Evolutionary conservation across 1,140 invertebrate species (phyloP), one percentile per base, ranked within the genome.

Genomic region (Rhagoletis pomonella): DNA sequence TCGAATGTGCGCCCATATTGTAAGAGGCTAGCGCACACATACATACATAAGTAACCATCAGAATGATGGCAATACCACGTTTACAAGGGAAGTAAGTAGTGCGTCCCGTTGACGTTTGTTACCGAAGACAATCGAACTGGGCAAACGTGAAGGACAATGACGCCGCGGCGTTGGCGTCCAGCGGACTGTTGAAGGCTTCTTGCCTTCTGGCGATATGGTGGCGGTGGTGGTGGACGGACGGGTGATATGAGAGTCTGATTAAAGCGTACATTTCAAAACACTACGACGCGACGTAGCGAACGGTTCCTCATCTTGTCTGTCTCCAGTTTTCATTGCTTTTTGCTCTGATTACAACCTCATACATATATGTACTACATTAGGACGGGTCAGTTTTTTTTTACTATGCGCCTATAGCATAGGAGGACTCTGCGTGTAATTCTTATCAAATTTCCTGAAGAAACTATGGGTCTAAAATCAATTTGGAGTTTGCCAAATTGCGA

Each of bases 1-100:
- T 73, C 42, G 44, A 73, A 73, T 69, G 17, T 73, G 69, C 29
- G 29, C 9, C 69, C 42, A 73, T 73, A 47, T 73, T 73, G 44
- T 42, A 6, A 4, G 42, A 73, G 42, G 69, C 12, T 17, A 39
- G 69, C 17, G 69, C 60, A 62, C 60, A 62, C 60, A 62, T 62
- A 5, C 4, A n/a, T 62, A 14, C 9, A 4, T 9, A 17, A 62
- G 60, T 62, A 14, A 62, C 12, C 60, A n/a, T 4, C 60, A n/a
- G 44, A 44, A 44, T 6, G 42, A 73, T 44, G 69, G 4, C n/a
- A 42, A 14, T 73, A 42, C 44, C 44, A 47, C 17, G 42, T 6
- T 73, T 14, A 17, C 42, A 73, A 73, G 44, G 69, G 47, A 73
- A 29, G 29, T 29, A 29, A 29, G 29, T 29, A 29, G 29, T 29